A percentile compares a stretch with the other conserved stretches of the same genome.
phyloP scores from a whole-genome alignment of 2,888 invertebrate species.

The Cheilosia pagana region DNA sequence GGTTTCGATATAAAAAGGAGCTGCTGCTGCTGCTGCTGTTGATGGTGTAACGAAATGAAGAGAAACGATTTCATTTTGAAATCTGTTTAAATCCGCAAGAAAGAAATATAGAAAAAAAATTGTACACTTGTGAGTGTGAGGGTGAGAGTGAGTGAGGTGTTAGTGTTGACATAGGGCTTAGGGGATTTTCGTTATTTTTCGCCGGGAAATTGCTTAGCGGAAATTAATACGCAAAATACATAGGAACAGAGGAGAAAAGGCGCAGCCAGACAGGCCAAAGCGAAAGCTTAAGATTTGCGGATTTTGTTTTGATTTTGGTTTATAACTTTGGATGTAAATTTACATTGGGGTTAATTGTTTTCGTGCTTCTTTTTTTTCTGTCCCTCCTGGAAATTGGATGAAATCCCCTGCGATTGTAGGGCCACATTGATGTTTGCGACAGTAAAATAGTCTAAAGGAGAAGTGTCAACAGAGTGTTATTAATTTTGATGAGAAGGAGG shows the following conservation, averaged over 20 bases:
- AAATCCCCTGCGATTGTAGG: slow-evolving; percentile 4
- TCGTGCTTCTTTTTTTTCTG: slow-evolving; percentile 20
- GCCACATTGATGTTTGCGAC: neutral
- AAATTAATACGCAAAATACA: slow-evolving; percentile 68
- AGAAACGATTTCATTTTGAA: slow-evolving; percentile 65
- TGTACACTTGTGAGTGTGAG: slow-evolving; percentile 55
- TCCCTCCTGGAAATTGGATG: neutral
- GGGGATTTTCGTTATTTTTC: slow-evolving; percentile 57
- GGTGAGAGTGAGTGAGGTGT: slow-evolving; percentile 70
- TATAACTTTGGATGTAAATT: slow-evolving; percentile 50
- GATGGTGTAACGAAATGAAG: slow-evolving; percentile 55
- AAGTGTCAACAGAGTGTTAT: no score
- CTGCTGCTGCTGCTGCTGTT: slow-evolving; percentile 24
- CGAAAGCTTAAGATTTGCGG: slow-evolving; percentile 35
- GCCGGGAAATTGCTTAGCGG: slow-evolving; percentile 61
- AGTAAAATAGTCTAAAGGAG: neutral
- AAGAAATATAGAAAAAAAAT: slow-evolving; percentile 35
- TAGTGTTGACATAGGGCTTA: slow-evolving; percentile 72
- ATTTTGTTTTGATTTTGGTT: slow-evolving; percentile 55
- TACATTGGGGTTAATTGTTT: slow-evolving; percentile 62
- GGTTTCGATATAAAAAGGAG: slow-evolving; percentile 68
- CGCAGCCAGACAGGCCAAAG: slow-evolving; percentile 15
- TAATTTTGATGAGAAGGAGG: no score
- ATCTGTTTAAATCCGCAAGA: slow-evolving; percentile 68
- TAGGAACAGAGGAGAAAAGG: slow-evolving; percentile 23